Evolutionary conservation across 2,113 vertebrate genomes (phyloP).

Genomic region (Anser brachyrhynchus): DNA sequence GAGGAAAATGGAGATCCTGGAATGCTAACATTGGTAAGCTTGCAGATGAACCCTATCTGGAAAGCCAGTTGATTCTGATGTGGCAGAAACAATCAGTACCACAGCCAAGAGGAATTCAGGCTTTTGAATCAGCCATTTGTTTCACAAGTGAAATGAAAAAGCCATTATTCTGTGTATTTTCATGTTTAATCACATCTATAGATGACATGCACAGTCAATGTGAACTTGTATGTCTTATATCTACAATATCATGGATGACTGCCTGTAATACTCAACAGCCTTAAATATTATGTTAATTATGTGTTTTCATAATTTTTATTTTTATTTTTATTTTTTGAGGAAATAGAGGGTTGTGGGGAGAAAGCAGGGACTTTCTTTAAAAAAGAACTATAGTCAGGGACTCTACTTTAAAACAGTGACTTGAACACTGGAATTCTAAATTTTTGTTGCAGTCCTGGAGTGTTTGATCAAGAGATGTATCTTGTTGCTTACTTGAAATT

Average conservation of each 20-base stretch:
- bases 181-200: background rate
- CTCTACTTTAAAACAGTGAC: background rate
- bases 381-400: too few relatives aligned
- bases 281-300: background rate
- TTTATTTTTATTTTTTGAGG: background rate
- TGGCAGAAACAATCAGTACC: background rate
- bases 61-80: background rate
- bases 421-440: background rate
- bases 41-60: background rate
- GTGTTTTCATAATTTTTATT: background rate
- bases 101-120: background rate
- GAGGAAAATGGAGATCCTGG: background rate
- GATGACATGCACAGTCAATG: background rate
- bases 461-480: background rate
- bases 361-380: background rate
- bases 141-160: background rate
- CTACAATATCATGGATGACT: background rate
- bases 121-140: background rate
- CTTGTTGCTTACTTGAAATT: background rate
- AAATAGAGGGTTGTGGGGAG: background rate
- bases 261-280: background rate
- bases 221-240: background rate
- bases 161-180: background rate
- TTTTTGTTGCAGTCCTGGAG: background rate
- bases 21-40: accelerated